Percentiles rank a stretch among this genome's conserved stretches.
These are phyloP conservation scores for Neelides folsomi DNA, from an alignment of 2,888 invertebrate species.

Conservation along the genomic window DNA sequence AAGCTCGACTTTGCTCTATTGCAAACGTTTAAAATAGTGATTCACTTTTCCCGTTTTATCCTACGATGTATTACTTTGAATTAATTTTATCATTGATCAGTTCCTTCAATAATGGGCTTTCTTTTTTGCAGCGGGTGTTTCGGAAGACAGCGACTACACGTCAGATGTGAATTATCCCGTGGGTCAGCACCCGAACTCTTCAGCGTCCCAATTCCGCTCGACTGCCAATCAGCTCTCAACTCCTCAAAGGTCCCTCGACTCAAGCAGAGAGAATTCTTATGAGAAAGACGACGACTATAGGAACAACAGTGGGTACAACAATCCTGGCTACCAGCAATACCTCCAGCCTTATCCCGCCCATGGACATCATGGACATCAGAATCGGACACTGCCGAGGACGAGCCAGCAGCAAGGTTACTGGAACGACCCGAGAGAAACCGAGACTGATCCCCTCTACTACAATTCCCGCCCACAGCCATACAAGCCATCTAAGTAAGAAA, in stretches of 20 bases:
- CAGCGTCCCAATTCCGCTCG: constrained; percentile 72
- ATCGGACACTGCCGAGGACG: constrained; percentile 15
- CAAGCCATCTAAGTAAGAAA: constrained; percentile 46
- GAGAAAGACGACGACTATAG: constrained; percentile 54
- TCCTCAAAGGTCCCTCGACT: constrained; percentile 62
- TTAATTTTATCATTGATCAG: no score
- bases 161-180: constrained; percentile 90
- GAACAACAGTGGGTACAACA: constrained; percentile 32
- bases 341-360: constrained; percentile 19
- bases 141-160: constrained; percentile 94
- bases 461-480: constrained; percentile 66
- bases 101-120: neutral
- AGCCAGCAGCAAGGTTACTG: constrained; percentile 36
- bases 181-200: constrained; percentile 77
- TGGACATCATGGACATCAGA: constrained; percentile 12
- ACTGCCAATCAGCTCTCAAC: constrained; percentile 66
- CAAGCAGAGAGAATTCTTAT: constrained; percentile 68
- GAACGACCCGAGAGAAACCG: constrained; percentile 40
- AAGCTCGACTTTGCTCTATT: no score
- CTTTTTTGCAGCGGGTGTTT: constrained; percentile 62
- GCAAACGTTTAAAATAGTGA: no score
- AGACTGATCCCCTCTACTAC: constrained; percentile 65
- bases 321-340: constrained; percentile 29
- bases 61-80: no score
- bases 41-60: no score